A percentile compares a stretch with the other conserved stretches of the same genome.
phyloP scores from a whole-genome alignment of 1,140 invertebrate genomes.

The Diorhabda carinulata region DNA sequence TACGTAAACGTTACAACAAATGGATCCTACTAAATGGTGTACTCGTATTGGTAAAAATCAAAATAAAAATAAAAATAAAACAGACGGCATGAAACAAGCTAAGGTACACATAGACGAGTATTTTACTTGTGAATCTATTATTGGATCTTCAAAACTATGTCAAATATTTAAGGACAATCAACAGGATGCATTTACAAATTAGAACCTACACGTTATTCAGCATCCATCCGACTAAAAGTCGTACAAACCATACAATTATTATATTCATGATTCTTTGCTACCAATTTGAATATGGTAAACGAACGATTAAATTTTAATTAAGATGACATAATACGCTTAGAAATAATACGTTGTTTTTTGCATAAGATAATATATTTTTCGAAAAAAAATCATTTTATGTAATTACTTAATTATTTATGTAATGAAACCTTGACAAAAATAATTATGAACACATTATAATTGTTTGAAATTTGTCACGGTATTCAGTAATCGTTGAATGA shows the following conservation, averaged over 20 bases:
- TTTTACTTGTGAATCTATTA: too few relatives aligned
- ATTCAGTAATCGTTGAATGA: not conserved
- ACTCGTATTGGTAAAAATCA: too few relatives aligned
- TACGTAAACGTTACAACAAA: too few relatives aligned
- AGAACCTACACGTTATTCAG: too few relatives aligned
- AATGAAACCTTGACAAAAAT: conserved; percentile 2
- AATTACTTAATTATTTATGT: not conserved
- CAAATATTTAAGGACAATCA: too few relatives aligned
- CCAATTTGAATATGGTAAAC: not conserved
- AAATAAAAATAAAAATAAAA: too few relatives aligned
- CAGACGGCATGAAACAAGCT: too few relatives aligned
- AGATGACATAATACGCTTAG: not conserved
- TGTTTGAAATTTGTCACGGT: conserved; percentile 2
- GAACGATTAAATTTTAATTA: not conserved
- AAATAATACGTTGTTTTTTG: not conserved
- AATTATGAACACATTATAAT: not conserved
- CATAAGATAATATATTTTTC: not conserved
- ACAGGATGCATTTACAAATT: too few relatives aligned
- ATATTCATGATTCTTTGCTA: conserved; percentile 22
- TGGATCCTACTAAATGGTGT: too few relatives aligned
- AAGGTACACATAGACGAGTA: too few relatives aligned
- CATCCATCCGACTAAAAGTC: too few relatives aligned
- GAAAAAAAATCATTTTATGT: not conserved
- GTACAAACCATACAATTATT: not conserved
- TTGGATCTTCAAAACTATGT: too few relatives aligned